A percentile compares a stretch with the other conserved stretches of the same genome.
Conservation (phyloP, 2,113 vertebrate species). For the Cichladusa arquata region DNA sequence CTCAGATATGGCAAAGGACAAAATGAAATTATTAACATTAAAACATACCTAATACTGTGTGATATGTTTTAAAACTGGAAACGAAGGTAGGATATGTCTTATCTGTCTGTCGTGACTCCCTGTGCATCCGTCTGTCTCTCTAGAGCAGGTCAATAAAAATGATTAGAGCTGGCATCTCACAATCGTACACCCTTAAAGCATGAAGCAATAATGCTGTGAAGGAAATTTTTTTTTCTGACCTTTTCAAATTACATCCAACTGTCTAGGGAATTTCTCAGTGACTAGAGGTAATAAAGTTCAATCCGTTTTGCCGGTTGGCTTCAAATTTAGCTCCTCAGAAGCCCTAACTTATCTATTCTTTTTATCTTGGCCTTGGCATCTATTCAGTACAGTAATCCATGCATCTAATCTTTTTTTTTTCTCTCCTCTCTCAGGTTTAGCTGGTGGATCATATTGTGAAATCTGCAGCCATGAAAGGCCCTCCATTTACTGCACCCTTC, state of each 20-base stretch:
- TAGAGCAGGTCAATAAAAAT: conserved; percentile 80
- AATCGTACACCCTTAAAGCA: conserved; percentile 76
- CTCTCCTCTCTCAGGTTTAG: conserved; percentile 60
- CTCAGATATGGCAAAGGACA: not conserved
- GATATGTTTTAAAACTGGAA: conserved; percentile 42
- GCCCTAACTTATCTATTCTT: conserved; percentile 77
- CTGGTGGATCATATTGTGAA: conserved; percentile 72
- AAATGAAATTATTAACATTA: conserved; percentile 33
- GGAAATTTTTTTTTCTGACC: conserved; percentile 78
- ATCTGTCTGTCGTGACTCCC: conserved; percentile 59
- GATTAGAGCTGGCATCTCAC: conserved; percentile 75
- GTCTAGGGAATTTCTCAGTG: conserved; percentile 81
- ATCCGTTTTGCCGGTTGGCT: conserved; percentile 78
- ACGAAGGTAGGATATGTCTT: conserved; percentile 53
- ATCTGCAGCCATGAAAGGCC: conserved; percentile 69
- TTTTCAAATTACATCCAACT: conserved; percentile 84
- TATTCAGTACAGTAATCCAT: conserved; percentile 75
- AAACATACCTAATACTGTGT: conserved; percentile 19
- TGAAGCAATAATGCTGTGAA: conserved; percentile 73
- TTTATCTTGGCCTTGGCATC: conserved; percentile 74
- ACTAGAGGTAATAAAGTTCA: conserved; percentile 83
- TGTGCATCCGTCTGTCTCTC: conserved; percentile 73
- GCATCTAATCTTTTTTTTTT: conserved; percentile 68
- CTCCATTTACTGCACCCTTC: conserved; percentile 65
- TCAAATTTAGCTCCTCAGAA: conserved; percentile 77